Conservation (phyloP, 2,797 vertebrate genomes). For the Steatocranus sp. region DNA sequence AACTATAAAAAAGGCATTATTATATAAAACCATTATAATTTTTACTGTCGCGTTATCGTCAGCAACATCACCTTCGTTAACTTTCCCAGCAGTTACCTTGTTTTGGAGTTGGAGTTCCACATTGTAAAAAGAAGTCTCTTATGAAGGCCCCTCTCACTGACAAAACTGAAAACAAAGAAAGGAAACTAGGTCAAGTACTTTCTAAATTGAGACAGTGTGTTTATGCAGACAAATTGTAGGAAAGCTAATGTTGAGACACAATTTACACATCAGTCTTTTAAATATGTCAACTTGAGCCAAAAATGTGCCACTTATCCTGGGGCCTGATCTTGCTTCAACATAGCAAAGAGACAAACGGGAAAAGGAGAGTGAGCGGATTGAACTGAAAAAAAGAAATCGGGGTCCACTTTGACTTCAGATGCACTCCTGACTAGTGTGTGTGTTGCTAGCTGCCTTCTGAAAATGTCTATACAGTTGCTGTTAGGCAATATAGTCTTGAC, state of each 20-base stretch:
- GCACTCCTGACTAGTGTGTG: neutral
- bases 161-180: constrained; percentile 36
- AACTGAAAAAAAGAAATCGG: neutral
- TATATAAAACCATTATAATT: neutral
- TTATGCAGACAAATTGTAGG: neutral
- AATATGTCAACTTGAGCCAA: neutral
- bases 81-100: constrained; percentile 68
- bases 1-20: neutral
- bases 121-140: constrained; percentile 85
- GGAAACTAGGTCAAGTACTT: neutral
- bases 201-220: neutral
- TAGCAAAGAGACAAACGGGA: neutral
- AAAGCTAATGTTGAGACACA: neutral
- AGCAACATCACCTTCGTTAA: neutral
- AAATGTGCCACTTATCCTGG: neutral
- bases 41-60: neutral
- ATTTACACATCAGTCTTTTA: neutral
- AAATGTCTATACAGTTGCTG: neutral
- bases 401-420: neutral
- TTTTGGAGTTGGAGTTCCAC: constrained; percentile 77
- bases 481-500: neutral
- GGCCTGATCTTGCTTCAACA: neutral
- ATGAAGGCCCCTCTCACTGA: constrained; percentile 69
- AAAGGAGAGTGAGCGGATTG: neutral
- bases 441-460: neutral